A percentile compares a stretch with the other conserved stretches of the same genome.
Evolutionary conservation across 2,888 invertebrate genomes (phyloP).

Genomic region (Coenonympha glycerion): DNA sequence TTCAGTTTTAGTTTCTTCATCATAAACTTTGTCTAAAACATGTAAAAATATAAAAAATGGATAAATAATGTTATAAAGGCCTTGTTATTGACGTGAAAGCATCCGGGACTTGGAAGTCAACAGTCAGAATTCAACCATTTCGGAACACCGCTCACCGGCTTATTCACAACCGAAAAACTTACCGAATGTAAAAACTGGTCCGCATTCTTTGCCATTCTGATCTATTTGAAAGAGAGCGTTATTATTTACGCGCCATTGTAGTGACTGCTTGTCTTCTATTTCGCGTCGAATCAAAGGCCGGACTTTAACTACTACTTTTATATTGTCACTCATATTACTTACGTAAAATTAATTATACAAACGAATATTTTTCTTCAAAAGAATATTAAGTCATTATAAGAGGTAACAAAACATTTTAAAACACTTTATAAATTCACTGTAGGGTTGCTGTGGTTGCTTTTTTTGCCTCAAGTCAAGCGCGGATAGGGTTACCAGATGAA

Average conservation of each 20-base stretch:
- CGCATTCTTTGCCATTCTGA: conserved; percentile 59
- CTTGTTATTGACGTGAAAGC: conserved; percentile 21
- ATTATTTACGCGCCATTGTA: conserved; percentile 78
- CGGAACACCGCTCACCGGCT: background rate
- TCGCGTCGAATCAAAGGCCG: conserved; percentile 81
- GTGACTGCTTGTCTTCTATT: conserved; percentile 70
- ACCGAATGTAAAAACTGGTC: conserved; percentile 58
- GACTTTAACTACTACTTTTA: conserved; percentile 85
- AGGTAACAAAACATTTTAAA: conserved; percentile 11
- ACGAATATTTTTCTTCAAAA: conserved; percentile 7
- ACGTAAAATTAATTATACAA: conserved; percentile 19
- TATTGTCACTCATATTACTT: conserved; percentile 77
- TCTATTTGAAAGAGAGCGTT: conserved; percentile 77
- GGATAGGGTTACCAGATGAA: no score
- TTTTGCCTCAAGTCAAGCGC: no score
- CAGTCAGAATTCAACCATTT: conserved; percentile 7
- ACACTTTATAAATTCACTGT: no score
- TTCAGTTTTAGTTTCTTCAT: conserved; percentile 72
- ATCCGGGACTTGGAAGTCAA: conserved; percentile 11
- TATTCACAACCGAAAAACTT: conserved; percentile 30
- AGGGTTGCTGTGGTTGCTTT: no score
- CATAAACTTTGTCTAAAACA: conserved; percentile 84
- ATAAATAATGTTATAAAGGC: conserved; percentile 23
- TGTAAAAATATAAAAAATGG: background rate
- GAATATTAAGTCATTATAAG: conserved; percentile 1